Conservation (phyloP, 1,140 invertebrate genomes). For the Lepidurus apus region DNA sequence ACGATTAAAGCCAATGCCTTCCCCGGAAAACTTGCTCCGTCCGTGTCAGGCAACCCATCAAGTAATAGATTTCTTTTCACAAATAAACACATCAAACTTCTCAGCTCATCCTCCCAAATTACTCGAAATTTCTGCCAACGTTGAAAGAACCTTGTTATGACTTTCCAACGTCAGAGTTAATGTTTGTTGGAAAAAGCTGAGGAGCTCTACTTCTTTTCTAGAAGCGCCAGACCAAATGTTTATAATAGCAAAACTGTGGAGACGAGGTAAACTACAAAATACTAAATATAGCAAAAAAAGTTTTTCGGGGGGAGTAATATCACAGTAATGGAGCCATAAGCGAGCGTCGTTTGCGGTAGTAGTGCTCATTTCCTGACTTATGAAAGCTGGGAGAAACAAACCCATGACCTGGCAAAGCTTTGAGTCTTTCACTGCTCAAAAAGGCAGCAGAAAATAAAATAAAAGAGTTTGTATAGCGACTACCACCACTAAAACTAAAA, state of each 20-base stretch:
- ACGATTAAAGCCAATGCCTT: not conserved
- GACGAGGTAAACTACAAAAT: too few relatives aligned
- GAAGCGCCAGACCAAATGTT: too few relatives aligned
- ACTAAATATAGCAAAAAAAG: too few relatives aligned
- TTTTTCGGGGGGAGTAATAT: not conserved
- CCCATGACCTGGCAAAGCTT: not conserved
- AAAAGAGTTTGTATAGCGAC: not conserved
- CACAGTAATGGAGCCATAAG: slow-evolving; percentile 9
- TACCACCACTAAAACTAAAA: not conserved
- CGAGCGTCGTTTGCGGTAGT: not conserved
- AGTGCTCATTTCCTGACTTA: slow-evolving; percentile 12
- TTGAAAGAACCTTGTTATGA: not conserved
- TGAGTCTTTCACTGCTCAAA: not conserved
- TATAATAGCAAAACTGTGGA: too few relatives aligned
- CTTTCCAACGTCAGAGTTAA: not conserved
- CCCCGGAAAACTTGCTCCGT: not conserved
- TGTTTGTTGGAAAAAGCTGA: too few relatives aligned
- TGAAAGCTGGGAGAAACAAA: not conserved
- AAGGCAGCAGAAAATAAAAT: not conserved
- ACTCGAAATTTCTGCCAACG: not conserved
- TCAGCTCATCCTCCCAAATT: not conserved
- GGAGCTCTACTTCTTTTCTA: too few relatives aligned
- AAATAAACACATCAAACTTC: not conserved
- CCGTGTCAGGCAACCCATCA: too few relatives aligned
- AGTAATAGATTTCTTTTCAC: not conserved